Base-by-base conservation (phyloP, 2,888 invertebrate species). In the Gari tellinella region DNA sequence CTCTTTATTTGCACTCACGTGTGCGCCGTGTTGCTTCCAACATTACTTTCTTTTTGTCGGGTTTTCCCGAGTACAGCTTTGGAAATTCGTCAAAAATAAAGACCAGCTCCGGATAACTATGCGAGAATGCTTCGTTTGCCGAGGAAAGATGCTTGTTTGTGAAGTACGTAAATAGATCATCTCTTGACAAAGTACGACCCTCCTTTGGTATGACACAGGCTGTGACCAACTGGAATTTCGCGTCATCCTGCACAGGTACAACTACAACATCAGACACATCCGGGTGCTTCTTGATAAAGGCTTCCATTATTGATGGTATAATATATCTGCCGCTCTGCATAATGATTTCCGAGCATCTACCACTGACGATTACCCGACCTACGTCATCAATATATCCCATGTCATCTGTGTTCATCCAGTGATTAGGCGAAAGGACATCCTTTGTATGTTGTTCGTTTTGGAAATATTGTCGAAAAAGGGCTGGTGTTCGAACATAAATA, bases 371-470 rank as follows among this genome's bases (percentile, higher is more conserved):
- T 3, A 74, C 51, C 4, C 64, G 49, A 0, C 65, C 64, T 23
- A 53, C 60, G 17, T 15, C 17, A 17, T 41, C 43, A 1, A 68
- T 56, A 43, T 55, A 38, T 1, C 73, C 73, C 14, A 68, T 51
- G 21, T 73, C 73, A 46, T 74, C 68, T 1, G 68, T 68, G 38
- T 74, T 61, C 62, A 74, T 63, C 73, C 73, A 73, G 7, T 53
- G 46, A n/a, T 31, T 38, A 1, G n/a, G 8, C 1, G 55, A 49
- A 8, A 73, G 40, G 1, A 51, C 67, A 49, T 58, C 60, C 21
- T 55, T 52, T 14, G 72, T 67, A 25, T 53, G 40, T 26, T 38
- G 57, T 14, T 45, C 51, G 5, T 67, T 21, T 1, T 58, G 41
- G 23, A 25, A 57, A 25, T 73, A 73, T 1, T 46, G 23, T 17